Evolutionary conservation across 1,140 invertebrate genomes (phyloP).

Genomic region (Nylanderia fulva): DNA sequence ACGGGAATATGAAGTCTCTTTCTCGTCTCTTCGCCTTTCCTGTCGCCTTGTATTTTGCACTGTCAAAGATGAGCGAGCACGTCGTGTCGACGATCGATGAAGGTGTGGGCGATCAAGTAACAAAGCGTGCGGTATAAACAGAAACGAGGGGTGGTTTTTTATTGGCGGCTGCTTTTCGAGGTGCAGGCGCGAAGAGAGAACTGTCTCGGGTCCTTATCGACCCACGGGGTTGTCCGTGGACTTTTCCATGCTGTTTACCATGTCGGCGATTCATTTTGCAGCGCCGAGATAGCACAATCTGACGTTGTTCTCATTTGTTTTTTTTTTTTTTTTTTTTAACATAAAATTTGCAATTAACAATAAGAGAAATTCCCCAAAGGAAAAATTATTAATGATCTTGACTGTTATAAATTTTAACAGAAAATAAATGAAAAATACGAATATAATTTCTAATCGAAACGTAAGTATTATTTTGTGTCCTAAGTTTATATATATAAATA

Average conservation of each 20-base stretch:
- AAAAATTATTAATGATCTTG: not conserved
- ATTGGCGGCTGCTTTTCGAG: conserved; percentile 64
- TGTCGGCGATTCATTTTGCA: not conserved
- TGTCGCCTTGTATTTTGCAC: conserved; percentile 41
- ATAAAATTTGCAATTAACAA: not conserved
- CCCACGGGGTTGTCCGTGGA: conserved; percentile 46
- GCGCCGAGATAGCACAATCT: not conserved
- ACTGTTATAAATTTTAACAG: not conserved
- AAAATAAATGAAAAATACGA: not conserved
- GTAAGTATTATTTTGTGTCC: not conserved
- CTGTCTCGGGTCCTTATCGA: conserved; percentile 68
- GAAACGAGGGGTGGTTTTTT: conserved; percentile 65
- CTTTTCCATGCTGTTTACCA: conserved; percentile 25
- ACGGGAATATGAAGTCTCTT: conserved; percentile 18
- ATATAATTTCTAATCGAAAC: not conserved
- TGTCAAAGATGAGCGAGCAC: conserved; percentile 68
- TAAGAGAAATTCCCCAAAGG: not conserved
- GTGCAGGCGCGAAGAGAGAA: conserved; percentile 62
- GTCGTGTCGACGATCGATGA: conserved; percentile 68
- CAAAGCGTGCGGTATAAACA: conserved; percentile 68
- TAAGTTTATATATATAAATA: too few relatives aligned
- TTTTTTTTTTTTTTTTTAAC: too few relatives aligned
- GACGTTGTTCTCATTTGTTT: too few relatives aligned
- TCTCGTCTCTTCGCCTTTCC: conserved; percentile 6
- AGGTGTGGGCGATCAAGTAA: conserved; percentile 69